Evolutionary conservation across 2,113 vertebrate species (phyloP).

Genomic region (Megaceryle maxima): DNA sequence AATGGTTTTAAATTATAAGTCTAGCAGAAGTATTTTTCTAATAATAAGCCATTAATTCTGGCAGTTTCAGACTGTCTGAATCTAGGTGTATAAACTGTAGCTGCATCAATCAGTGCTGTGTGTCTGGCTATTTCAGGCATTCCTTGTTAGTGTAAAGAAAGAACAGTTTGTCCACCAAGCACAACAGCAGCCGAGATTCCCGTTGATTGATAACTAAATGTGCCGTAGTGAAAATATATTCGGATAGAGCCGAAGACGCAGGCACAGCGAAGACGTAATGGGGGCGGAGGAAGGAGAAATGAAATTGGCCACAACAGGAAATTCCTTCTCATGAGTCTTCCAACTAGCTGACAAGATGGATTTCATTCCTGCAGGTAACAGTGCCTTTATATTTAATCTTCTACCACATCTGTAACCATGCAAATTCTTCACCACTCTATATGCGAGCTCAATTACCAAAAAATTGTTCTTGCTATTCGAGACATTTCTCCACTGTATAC

Average conservation of each 20-base stretch:
- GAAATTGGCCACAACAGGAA: constrained; percentile 68
- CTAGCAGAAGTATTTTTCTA: constrained; percentile 67
- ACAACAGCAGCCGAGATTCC: constrained; percentile 69
- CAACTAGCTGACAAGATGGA: constrained; percentile 57
- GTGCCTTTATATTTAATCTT: constrained; percentile 42
- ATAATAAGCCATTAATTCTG: constrained; percentile 78
- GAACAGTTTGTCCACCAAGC: constrained; percentile 69
- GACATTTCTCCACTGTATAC: background rate
- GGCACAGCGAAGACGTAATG: constrained; percentile 45
- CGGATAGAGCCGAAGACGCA: constrained; percentile 3
- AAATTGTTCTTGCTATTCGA: background rate
- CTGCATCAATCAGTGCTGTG: constrained; percentile 75
- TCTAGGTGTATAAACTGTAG: constrained; percentile 67
- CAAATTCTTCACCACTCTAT: background rate
- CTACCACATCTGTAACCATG: background rate
- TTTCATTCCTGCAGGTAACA: constrained; percentile 59
- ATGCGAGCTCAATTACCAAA: background rate
- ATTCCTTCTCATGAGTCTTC: constrained; percentile 64
- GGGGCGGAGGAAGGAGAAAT: constrained; percentile 33
- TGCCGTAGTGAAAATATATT: constrained; percentile 65
- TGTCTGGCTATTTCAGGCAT: constrained; percentile 74
- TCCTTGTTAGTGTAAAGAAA: constrained; percentile 74
- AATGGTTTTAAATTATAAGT: constrained; percentile 69
- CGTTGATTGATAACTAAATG: constrained; percentile 74
- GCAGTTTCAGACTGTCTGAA: constrained; percentile 69